Base-by-base conservation (phyloP, 2,888 invertebrate genomes). In the Noctua janthina region DNA sequence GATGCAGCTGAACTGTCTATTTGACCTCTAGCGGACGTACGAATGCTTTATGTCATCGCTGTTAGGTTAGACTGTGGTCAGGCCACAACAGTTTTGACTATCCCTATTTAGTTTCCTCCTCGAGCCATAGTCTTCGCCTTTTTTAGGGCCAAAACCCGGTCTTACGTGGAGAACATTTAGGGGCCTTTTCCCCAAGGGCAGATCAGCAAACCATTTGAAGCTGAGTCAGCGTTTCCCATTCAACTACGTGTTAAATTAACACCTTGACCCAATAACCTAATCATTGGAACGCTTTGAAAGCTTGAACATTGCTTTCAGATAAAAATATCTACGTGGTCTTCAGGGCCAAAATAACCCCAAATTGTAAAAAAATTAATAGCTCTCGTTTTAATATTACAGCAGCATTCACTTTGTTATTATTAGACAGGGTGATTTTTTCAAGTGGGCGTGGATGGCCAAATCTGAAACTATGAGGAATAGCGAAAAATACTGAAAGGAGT, bases 181-280 rank as follows among this genome's bases (percentile, higher is more conserved):
- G 29, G 13, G 54, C 20, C 51, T 84, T 68, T 69, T 73, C 74
- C 75, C 69, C 29, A 43, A 79, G 62, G 88, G 56, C 35, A 64
- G 35, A 73, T 87, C 71, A 73, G 46, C 66, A 68, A 68, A 62
- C 69, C 8, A 67, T 84, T 87, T 72, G 54, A 29, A 83, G 35
- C 17, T 39, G 78, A 83, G 17, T 70, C 64, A 66, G 78, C 78
- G 23, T 62, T 69, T 56, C 0, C 29, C 54, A 64, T 83, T 83
- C 56, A 56, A 56, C 76, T 54, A 75, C 54, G 66, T 75, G 70
- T 59, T 86, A 46, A 69, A 51, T 59, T 59, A 46, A 51, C 17
- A 46, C 51, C 81, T 49, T 81, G 72, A 62, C 81, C 67, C 67
- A 59, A 43, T 74, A n/a, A 70, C n/a, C 15, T 39, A 68, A 51